Evolutionary conservation across 2,797 vertebrate genomes (phyloP).

Genomic region (Psittacula echo): DNA sequence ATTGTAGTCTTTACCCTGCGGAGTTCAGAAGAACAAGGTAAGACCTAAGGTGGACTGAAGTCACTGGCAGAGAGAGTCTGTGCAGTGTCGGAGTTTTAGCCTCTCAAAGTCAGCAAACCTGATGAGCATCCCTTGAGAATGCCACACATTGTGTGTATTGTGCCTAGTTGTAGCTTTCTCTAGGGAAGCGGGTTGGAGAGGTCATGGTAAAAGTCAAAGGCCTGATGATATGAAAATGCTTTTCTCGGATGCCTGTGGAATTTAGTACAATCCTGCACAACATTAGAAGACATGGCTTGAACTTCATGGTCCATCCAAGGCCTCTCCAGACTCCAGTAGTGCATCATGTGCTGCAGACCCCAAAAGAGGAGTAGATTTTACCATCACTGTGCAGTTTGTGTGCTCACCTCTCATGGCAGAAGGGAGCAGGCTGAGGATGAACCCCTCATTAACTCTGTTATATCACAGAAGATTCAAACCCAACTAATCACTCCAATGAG

Average conservation of each 20-base stretch:
- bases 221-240: not conserved
- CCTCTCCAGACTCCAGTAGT: not conserved
- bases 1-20: fast-evolving
- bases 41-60: not conserved
- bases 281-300: not conserved
- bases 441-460: not conserved
- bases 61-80: not conserved
- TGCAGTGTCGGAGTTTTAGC: not conserved
- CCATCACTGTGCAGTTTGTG: fast-evolving
- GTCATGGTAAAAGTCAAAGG: not conserved
- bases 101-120: not conserved
- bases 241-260: not conserved
- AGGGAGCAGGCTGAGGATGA: not conserved
- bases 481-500: not conserved
- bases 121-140: not conserved
- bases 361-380: fast-evolving
- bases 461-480: not conserved
- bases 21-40: not conserved
- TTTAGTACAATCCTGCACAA: not conserved
- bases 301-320: not conserved
- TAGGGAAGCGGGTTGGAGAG: not conserved
- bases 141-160: not conserved
- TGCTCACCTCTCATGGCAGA: not conserved
- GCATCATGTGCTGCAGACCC: not conserved
- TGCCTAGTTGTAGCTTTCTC: not conserved